Percentiles rank a stretch among this genome's conserved stretches.
Conservation (phyloP, 2,888 invertebrate genomes). For the Esperia sulphurella region DNA sequence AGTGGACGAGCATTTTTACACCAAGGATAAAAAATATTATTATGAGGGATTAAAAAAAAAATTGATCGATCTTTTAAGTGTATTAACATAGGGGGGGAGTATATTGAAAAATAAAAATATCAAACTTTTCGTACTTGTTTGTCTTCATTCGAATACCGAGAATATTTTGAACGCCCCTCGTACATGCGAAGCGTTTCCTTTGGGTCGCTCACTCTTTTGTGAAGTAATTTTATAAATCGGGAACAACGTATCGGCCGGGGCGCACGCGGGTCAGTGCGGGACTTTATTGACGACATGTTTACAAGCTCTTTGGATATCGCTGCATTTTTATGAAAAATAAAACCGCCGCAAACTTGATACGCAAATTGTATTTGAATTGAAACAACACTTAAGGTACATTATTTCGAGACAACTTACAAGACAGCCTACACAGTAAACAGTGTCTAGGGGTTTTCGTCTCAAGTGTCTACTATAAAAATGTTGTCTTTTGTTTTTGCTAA, state of each 20-base stretch:
- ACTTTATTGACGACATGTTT: constrained; percentile 57
- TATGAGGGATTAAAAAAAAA: no score
- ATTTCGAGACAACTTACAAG: neutral
- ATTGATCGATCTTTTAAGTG: no score
- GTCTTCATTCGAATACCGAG: no score
- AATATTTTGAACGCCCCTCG: no score
- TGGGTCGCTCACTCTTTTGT: constrained; percentile 38
- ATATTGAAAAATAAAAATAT: no score
- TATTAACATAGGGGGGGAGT: no score
- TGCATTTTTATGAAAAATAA: constrained; percentile 37
- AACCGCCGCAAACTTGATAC: constrained; percentile 14
- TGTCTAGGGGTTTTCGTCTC: no score
- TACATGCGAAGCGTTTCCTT: constrained; percentile 19
- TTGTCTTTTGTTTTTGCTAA: no score
- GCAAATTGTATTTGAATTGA: neutral
- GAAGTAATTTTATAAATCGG: constrained; percentile 55
- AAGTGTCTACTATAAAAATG: no score
- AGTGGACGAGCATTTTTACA: no score
- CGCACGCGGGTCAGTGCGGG: constrained; percentile 41
- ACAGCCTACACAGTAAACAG: neutral
- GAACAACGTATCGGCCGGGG: constrained; percentile 43
- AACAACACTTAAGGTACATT: neutral
- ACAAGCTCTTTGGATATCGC: constrained; percentile 36
- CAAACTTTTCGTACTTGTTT: no score
- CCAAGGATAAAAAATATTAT: no score